Base-by-base conservation (phyloP, 2,888 invertebrate genomes). In the Pharmacophagus antenor region DNA sequence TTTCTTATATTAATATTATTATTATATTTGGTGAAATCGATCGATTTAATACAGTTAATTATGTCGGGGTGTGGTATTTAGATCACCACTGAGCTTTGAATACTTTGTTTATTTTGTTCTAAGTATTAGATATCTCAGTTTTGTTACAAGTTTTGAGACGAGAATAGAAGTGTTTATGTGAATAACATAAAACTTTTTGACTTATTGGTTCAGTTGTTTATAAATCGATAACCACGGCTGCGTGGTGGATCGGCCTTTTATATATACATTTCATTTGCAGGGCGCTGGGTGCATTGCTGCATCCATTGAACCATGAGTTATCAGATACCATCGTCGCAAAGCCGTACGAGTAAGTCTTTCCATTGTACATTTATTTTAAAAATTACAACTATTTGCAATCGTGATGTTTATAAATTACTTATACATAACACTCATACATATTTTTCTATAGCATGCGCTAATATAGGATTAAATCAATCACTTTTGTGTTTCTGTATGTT, bases 221-320 rank as follows among this genome's bases (percentile, higher is more conserved):
- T 65, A 68, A 77, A 81, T 81, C 80, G 71, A 82, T 82, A 81
- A 64, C 65, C 62, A 69, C 69, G 73, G 66, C 72, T 74, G 77
- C 79, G 72, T 76, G 71, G 67, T 70, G 68, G 72, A 70, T n/a
- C 68, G 67, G 67, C 66, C 65, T 66, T 71, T 72, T 68, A 76
- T 80, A 71, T 72, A 78, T 83, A 76, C 76, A 73, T 77, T 76
- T 76, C 70, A 67, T 71, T 81, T 77, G 67, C 83, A 94, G 94
- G 92, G 92, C 92, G 92, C 92, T 92, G 92, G 92, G 92, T 92
- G 92, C 88, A 83, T 77, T 74, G 68, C 70, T 82, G 92, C 93
- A 92, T 92, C 92, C 91, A 86, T 87, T 91, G 91, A 93, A 94
- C 92, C 93, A 96, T 96, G 96, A 96, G 95, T 93, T 96, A 95